Evolutionary conservation across 2,797 vertebrate genomes (phyloP).

Genomic region (Babyrousa celebensis): DNA sequence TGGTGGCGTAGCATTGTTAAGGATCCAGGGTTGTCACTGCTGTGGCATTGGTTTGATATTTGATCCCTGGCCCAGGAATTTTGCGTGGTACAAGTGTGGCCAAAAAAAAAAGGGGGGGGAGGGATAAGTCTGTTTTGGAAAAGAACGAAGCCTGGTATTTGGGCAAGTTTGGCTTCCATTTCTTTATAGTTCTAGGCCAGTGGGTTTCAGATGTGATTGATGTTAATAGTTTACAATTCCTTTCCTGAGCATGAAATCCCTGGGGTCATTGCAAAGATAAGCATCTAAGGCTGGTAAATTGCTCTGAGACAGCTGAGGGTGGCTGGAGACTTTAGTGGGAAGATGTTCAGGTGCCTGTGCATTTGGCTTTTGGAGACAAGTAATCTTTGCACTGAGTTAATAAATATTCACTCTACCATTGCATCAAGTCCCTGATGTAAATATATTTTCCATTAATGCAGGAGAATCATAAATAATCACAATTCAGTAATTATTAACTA

Average conservation of each 20-base stretch:
- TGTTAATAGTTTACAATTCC: background rate
- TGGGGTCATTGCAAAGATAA: background rate
- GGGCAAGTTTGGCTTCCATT: background rate
- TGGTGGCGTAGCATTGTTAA: no score
- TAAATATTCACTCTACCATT: background rate
- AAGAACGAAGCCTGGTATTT: background rate
- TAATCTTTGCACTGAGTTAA: background rate
- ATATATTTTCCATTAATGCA: conserved; percentile 46
- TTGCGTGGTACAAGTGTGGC: no score
- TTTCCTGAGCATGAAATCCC: background rate
- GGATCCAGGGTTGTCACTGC: no score
- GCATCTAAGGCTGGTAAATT: background rate
- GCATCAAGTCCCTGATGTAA: background rate
- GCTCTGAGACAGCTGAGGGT: background rate
- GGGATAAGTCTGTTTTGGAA: background rate
- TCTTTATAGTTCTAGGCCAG: background rate
- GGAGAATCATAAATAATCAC: conserved; percentile 18
- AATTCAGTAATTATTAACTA: background rate
- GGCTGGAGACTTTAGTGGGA: background rate
- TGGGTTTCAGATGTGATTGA: conserved; percentile 19
- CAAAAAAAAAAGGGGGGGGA: background rate
- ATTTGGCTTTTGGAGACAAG: conserved; percentile 45
- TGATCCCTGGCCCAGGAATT: no score
- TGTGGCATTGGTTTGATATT: no score
- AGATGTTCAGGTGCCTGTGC: conserved; percentile 1